Evolutionary conservation across 2,888 invertebrate species (phyloP).

Genomic region (Cinara cedri): DNA sequence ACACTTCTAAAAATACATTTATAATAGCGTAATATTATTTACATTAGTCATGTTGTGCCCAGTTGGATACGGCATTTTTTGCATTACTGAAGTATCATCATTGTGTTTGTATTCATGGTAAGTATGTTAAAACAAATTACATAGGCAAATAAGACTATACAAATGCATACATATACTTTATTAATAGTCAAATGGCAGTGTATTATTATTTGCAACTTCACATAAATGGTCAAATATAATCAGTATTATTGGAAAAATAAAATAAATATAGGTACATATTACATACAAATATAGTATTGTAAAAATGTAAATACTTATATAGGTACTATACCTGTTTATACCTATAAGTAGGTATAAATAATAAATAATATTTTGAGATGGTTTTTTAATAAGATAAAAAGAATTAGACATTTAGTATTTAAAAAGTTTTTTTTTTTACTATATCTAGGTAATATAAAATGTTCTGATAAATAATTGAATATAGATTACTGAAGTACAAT

Average conservation of each 20-base stretch:
- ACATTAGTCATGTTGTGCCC: neutral
- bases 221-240: neutral
- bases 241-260: neutral
- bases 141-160: neutral
- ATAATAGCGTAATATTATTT: conserved; percentile 7
- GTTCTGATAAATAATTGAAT: no score
- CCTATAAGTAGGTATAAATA: no score
- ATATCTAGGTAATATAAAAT: no score
- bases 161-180: neutral
- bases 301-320: no score
- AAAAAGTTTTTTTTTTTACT: no score
- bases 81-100: conserved; percentile 41
- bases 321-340: no score
- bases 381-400: no score
- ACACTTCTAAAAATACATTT: neutral
- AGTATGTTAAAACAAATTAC: neutral
- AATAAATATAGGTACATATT: neutral
- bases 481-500: no score
- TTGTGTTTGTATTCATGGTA: neutral
- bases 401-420: no score
- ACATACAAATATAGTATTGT: neutral
- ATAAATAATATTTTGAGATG: no score
- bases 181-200: neutral
- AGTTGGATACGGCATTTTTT: conserved; percentile 7
- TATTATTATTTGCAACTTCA: neutral